Evolutionary conservation across 2,888 invertebrate species (phyloP).

Genomic region (Siphlonurus alternatus): DNA sequence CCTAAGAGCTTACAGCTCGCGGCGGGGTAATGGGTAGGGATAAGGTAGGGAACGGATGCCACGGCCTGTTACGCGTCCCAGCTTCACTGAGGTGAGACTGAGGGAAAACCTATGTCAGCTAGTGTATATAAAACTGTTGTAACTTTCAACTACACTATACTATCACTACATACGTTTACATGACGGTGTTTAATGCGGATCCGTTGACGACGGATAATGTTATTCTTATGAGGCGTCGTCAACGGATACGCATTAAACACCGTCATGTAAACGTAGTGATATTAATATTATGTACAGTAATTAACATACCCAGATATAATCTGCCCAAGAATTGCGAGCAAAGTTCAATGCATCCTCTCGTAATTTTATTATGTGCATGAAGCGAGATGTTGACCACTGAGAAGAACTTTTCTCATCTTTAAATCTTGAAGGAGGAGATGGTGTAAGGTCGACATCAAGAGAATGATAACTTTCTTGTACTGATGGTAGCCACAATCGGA

Average conservation of each 20-base stretch:
- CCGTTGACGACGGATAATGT: too few relatives aligned
- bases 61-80: too few relatives aligned
- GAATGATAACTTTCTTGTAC: slow-evolving; percentile 51
- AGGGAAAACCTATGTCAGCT: not conserved
- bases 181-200: too few relatives aligned
- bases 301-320: slow-evolving; percentile 64
- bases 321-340: slow-evolving; percentile 68
- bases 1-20: too few relatives aligned
- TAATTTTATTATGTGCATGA: slow-evolving; percentile 58
- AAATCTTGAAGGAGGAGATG: slow-evolving; percentile 25
- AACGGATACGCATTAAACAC: too few relatives aligned
- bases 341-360: slow-evolving; percentile 57
- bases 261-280: too few relatives aligned
- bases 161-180: too few relatives aligned
- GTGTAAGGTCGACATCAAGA: slow-evolving; percentile 39
- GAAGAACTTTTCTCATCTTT: slow-evolving; percentile 42
- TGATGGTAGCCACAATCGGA: slow-evolving; percentile 51
- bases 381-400: slow-evolving; percentile 62
- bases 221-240: too few relatives aligned
- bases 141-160: not conserved
- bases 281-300: not conserved
- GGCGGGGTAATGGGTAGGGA: too few relatives aligned
- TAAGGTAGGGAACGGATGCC: too few relatives aligned
- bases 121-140: not conserved
- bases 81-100: too few relatives aligned